Base-by-base conservation (phyloP, 2,888 invertebrate genomes). In the Plebejus argus region DNA sequence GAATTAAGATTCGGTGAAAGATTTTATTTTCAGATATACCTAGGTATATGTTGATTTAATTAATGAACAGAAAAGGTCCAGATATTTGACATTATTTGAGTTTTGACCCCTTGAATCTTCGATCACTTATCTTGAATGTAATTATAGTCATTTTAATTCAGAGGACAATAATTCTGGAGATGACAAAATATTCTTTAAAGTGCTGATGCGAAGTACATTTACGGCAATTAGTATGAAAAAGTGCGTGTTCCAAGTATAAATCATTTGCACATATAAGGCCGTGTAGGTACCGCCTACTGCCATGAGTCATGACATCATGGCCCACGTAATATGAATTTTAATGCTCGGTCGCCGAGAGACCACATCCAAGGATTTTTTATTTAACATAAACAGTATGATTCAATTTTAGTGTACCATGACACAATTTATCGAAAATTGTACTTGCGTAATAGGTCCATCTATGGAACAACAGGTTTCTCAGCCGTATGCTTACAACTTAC, bases 281-380 rank as follows among this genome's bases (percentile, higher is more conserved):
- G 84, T 88, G 87, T 88, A 85, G 84, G 79, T 80, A 80, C 85
- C 85, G 86, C 80, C 79, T 79, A 78, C 79, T 82, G 79, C 80
- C 85, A 88, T 93, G 93, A 93, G 79, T 80, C 85, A 88, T 93
- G 93, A 93, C 91, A 91, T 93, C 93, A 93, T 90, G 80, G 83
- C 83, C 79, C 80, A 77, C 79, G 83, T 81, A 83, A 84, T 85
- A 83, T 89, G 90, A 91, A 92, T 92, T 85, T 89, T 91, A 92
- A 92, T 91, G 85, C 83, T 86, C 86, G 85, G 83, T 86, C 86
- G 86, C 85, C 85, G 85, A 79, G 86, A 80, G 81, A 85, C 83
- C 82, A 82, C 80, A 84, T 81, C 83, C 85, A 87, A 89, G 86
- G 86, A 86, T 85, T 78, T 78, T 77, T 75, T 75, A 77, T 76